phyloP scores from a whole-genome alignment of 2,888 invertebrate species.

The Aphodius granarius region DNA sequence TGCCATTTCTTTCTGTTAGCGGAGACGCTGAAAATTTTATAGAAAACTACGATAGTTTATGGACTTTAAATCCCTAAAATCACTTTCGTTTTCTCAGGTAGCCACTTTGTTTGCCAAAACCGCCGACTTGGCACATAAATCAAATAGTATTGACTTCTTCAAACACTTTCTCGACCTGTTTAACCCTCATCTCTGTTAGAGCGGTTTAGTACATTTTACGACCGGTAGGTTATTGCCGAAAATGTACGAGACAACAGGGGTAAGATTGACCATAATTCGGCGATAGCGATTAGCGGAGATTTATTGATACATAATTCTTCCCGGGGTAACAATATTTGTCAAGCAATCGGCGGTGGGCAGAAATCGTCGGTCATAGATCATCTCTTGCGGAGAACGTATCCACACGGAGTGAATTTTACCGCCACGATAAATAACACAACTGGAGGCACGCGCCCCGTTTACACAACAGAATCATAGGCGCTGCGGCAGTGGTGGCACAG shows the following conservation, averaged over 20 bases:
- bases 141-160: background rate
- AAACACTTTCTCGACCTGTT: background rate
- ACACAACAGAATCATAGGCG: background rate
- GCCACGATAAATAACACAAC: constrained; percentile 44
- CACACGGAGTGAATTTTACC: constrained; percentile 45
- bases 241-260: constrained; percentile 45
- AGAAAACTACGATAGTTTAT: too few species aligned
- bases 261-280: constrained; percentile 52
- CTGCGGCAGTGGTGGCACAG: background rate
- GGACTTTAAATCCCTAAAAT: too few species aligned
- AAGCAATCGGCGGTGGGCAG: constrained; percentile 50
- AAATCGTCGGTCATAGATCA: constrained; percentile 51
- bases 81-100: background rate
- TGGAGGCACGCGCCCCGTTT: constrained; percentile 36
- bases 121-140: background rate
- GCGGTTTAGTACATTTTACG: constrained; percentile 7
- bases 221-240: constrained; percentile 20
- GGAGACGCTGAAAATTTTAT: too few species aligned
- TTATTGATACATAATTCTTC: constrained; percentile 54
- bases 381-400: constrained; percentile 51
- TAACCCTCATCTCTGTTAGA: background rate
- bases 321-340: constrained; percentile 51
- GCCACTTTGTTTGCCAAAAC: background rate
- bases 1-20: background rate
- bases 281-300: constrained; percentile 50